A percentile compares a stretch with the other conserved stretches of the same genome.
Conservation (phyloP, 2,888 invertebrate genomes). For the Monopis laevigella region DNA sequence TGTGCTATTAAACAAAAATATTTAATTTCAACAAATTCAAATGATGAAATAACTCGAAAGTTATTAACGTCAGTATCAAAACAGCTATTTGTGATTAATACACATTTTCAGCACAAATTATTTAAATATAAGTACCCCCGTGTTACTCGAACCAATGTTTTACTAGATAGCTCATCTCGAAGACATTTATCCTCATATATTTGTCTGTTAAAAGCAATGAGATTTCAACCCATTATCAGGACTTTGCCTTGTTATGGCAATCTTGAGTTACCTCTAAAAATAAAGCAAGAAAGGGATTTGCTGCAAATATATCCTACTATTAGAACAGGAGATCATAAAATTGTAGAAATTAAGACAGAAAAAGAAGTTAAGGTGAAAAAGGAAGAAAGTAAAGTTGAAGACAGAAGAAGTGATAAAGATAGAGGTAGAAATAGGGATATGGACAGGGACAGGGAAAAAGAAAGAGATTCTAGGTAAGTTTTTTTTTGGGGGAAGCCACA, state of each 20-base stretch:
- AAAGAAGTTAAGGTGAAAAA: slow-evolving; percentile 30
- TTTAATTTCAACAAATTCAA: slow-evolving; percentile 32
- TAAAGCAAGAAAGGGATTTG: slow-evolving; percentile 41
- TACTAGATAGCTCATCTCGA: slow-evolving; percentile 30
- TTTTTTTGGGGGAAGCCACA: no score
- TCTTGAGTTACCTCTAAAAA: slow-evolving; percentile 50
- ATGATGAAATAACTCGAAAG: slow-evolving; percentile 43
- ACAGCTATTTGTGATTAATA: slow-evolving; percentile 51
- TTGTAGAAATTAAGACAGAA: slow-evolving; percentile 25
- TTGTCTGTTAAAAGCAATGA: slow-evolving; percentile 48
- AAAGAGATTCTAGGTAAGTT: slow-evolving; percentile 21
- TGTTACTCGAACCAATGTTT: slow-evolving; percentile 50
- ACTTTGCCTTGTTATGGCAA: slow-evolving; percentile 59
- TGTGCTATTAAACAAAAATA: slow-evolving; percentile 45
- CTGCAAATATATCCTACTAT: slow-evolving; percentile 36
- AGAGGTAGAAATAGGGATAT: slow-evolving; percentile 30
- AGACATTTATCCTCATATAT: not conserved
- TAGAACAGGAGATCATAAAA: slow-evolving; percentile 23
- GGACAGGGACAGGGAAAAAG: slow-evolving; percentile 30
- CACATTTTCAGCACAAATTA: slow-evolving; percentile 47
- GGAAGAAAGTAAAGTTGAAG: slow-evolving; percentile 23
- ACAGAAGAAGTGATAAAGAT: slow-evolving; percentile 19
- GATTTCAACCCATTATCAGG: slow-evolving; percentile 47
- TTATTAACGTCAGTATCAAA: slow-evolving; percentile 53
- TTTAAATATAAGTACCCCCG: slow-evolving; percentile 53